phyloP scores from a whole-genome alignment of 2,888 invertebrate genomes.

The Lathronympha strigana region DNA sequence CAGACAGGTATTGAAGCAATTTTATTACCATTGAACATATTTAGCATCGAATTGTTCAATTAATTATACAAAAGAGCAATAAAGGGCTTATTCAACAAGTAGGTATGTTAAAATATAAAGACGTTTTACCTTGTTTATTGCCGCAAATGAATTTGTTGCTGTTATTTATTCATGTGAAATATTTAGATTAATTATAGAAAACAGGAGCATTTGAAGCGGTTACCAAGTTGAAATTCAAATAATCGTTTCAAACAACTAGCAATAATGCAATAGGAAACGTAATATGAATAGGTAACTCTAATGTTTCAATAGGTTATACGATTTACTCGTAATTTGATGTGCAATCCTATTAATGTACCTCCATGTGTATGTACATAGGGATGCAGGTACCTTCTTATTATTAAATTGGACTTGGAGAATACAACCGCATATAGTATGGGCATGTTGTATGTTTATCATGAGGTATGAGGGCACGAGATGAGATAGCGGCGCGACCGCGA shows the following conservation, averaged over 20 bases:
- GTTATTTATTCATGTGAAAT: not conserved
- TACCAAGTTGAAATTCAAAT: too few species aligned
- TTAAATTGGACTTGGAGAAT: not conserved
- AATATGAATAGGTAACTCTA: not conserved
- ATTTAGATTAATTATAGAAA: too few species aligned
- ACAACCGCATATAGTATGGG: constrained; percentile 40
- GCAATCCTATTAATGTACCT: too few species aligned
- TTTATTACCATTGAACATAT: constrained; percentile 62
- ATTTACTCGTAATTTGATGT: too few species aligned
- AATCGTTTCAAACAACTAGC: too few species aligned
- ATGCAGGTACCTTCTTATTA: not conserved
- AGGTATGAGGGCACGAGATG: constrained; percentile 21
- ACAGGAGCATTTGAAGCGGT: too few species aligned
- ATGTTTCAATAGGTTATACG: too few species aligned
- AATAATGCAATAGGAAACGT: not conserved
- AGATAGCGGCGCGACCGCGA: constrained; percentile 35
- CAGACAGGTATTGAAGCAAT: constrained; percentile 59
- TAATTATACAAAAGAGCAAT: constrained; percentile 46
- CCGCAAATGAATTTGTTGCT: not conserved
- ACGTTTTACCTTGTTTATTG: constrained; percentile 7
- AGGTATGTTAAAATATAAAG: not conserved
- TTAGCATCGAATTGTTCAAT: constrained; percentile 55
- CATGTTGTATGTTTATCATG: constrained; percentile 47
- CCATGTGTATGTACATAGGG: not conserved
- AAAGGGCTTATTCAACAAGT: constrained; percentile 15